Evolutionary conservation across 2,797 vertebrate genomes (phyloP), one percentile per base, ranked within the genome.

Genomic region (Pipistrellus kuhlii): DNA sequence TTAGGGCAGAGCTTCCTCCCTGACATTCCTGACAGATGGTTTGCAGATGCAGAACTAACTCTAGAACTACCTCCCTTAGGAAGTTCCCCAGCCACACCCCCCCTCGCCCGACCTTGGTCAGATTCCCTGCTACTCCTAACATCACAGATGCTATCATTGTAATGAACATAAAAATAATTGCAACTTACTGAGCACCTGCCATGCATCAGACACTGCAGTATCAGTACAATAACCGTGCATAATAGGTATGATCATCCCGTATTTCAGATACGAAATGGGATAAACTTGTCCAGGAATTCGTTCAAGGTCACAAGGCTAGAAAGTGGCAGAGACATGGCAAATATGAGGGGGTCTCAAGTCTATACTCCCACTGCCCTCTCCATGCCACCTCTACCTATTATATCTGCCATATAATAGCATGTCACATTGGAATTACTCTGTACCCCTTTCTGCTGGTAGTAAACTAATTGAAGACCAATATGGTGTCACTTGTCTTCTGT

Each of bases 11-110:
- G 23, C 32, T 80, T 72, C 25, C 20, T 68, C 35, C 53, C 15
- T 80, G 80, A 76, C 13, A 46, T 69, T 83, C 80, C 55, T 46
- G 89, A 86, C 76, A 93, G 69, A 91, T 76, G 85, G 82, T 85
- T 76, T 53, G 21, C 73, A 94, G 53, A 84, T 72, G 71, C 18
- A 48, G 57, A 46, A 21, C 38, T 7, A 48, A 48, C 23, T 75
- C 55, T n/a, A 85, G 66, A 38, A 72, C 48, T 69, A 38, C 27
- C 59, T 86, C 41, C 51, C 68, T 38, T 11, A 64, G 82, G 44
- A 84, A 77, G 32, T 17, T 69, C 20, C 46, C 77, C 72, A 23
- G 46, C 46, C 13, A 2, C 46, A 4, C 48, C 48, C 14, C 13
- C 48, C 14, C 11, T 41, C 64, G 25, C 57, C 55, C 68, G 21